Percentiles rank a stretch among this genome's conserved stretches.
phyloP scores from a whole-genome alignment of 2,113 vertebrate species.

The Australoheros scitulus region DNA sequence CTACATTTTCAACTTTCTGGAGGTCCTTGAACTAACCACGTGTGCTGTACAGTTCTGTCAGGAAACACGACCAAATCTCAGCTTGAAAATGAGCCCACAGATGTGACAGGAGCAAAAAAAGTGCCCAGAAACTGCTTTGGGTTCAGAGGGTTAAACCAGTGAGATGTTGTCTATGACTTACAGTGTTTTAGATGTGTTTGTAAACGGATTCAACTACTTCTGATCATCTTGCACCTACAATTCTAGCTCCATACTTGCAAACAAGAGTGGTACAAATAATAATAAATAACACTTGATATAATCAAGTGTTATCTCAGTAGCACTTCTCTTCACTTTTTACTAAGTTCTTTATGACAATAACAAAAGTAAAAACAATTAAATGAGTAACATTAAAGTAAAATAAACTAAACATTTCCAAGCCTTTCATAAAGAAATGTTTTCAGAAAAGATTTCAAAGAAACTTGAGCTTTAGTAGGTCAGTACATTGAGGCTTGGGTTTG shows the following conservation, averaged over 20 bases:
- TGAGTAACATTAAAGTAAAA: not conserved
- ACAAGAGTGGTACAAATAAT: not conserved
- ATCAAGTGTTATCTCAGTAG: too few relatives aligned
- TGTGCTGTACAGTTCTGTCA: not conserved
- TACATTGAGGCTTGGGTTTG: not conserved
- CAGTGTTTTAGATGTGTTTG: too few relatives aligned
- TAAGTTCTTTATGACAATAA: too few relatives aligned
- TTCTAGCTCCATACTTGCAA: rapidly evolving
- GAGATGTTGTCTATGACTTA: too few relatives aligned
- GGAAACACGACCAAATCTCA: not conserved
- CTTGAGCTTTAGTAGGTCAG: not conserved
- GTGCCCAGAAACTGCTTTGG: too few relatives aligned
- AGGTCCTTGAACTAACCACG: too few relatives aligned
- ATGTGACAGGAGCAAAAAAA: not conserved
- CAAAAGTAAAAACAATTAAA: too few relatives aligned
- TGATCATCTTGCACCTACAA: not conserved
- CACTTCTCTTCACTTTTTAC: too few relatives aligned
- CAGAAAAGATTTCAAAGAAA: not conserved
- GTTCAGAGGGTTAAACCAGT: too few relatives aligned
- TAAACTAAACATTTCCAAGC: not conserved
- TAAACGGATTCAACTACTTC: not conserved
- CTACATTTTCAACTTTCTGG: too few relatives aligned
- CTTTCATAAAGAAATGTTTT: not conserved
- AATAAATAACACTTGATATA: too few relatives aligned
- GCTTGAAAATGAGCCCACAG: not conserved